Evolutionary conservation across 2,888 invertebrate genomes (phyloP), one percentile per base, ranked within the genome.

Genomic region (Hoplodrina blanda): DNA sequence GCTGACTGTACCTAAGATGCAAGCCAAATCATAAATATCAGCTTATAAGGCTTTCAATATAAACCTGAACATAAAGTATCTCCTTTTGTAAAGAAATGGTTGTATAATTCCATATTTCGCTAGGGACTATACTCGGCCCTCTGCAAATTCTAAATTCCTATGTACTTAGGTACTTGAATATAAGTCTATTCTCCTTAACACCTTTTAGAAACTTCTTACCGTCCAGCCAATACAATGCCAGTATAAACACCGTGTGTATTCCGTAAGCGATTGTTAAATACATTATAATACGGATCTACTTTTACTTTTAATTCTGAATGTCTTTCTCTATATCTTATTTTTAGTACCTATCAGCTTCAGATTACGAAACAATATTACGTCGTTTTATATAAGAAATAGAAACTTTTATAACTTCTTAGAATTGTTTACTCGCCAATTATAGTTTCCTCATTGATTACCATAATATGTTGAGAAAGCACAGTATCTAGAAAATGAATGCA

Each of bases 231-330:
- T 56, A 19, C 11, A 44, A 41, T 20, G 15, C 4, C 41, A 44
- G 17, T 13, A 15, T 20, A n/a, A 46, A 44, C 11, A 50, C 20
- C 50, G 8, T 41, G 2, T 25, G 19, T 20, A 46, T 50, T 17
- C 17, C 17, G 37, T 30, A 64, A 25, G 49, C 25, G 41, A 52
- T 57, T 61, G 2, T 62, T 52, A 20, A 56, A 54, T 13, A 49
- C 49, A 2, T 44, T 11, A 25, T 64, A 25, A 53, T 17, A 46
- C 33, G 17, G 59, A 33, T 49, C 20, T 44, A 54, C 71, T 76
- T 76, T 76, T 61, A 64, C 72, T 77, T 75, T 75, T 63, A 55
- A 46, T 60, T 68, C 62, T 25, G n/a, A 46, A 63, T 55, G 50
- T 75, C 13, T 44, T 61, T 68, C 19, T 61, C 8, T 2, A 10